Evolutionary conservation across 2,113 vertebrate genomes (phyloP), one percentile per base, ranked within the genome.

Genomic region (Indicator maculatus): DNA sequence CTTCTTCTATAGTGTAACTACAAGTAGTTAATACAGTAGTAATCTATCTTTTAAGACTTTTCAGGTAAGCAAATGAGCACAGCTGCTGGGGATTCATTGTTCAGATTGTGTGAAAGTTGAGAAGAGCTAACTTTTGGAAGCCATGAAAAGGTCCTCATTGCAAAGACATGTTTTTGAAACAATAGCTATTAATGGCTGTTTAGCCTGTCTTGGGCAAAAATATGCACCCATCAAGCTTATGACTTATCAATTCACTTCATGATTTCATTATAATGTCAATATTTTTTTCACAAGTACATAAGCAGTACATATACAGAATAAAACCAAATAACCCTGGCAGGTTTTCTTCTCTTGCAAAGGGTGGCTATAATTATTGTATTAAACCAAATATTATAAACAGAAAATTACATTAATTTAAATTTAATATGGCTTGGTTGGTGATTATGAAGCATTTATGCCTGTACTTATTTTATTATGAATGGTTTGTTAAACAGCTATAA

Each of bases 401-500:
- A 88, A 90, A 6, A 95, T 93, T 89, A 50, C 0, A 0, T 83
- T 95, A 95, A 92, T 92, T 93, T 94, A 64, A 93, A 92, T 92
- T 93, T 93, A 60, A 94, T 95, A 91, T 76, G 27, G 19, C 18
- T 88, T 84, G 33, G 27, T 84, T 83, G 78, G 59, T 96, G 67
- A 91, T 95, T 94, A 77, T 88, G 70, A 38, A 92, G 31, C 89
- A 71, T 89, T 96, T 95, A 93, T 84, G 53, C 20, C 83, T 92
- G 77, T 61, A 93, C 38, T 95, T 94, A 96, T 87, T 96, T 93
- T 92, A 88, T 83, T 88, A 91, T 93, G 60, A 89, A 96, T 88
- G 92, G 82, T 72, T 96, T 94, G 85, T 90, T 97, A 91, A 96
- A 64, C 70, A 93, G 86, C 67, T 90, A 73, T 79, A 89, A 93